Evolutionary conservation across 2,888 invertebrate genomes (phyloP), one percentile per base, ranked within the genome.

Genomic region (Stenodera caucasica): DNA sequence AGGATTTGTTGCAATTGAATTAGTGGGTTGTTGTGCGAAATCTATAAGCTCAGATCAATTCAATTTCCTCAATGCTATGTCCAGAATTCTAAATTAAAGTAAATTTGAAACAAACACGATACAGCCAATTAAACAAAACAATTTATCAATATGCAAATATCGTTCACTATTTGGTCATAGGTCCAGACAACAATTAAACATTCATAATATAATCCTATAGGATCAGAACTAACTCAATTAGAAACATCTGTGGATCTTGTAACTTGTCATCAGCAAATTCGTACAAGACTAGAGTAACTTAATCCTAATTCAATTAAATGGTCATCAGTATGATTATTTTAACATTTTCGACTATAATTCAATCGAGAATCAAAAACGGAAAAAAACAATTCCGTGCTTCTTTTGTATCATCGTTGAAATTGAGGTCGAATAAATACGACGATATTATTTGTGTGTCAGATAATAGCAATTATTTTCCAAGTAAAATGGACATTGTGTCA

Each of bases 201-300:
- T 65, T 65, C 65, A 65, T 65, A 63, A 61, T 65, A 60, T 57
- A 57, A 61, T 52, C 55, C 60, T 54, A 23, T 53, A 53, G 65
- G 61, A 63, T 53, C 57, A 53, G 57, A 54, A 55, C 57, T 65
- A 63, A 65, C 61, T 65, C 61, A 60, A 65, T 65, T 65, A 65
- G 58, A 52, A 60, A 56, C 65, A 65, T 63, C 65, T 65, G 65
- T 40, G 65, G 61, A 59, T 59, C 55, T 54, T 56, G 51, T 53
- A 52, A 65, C 65, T 63, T 63, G 62, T 65, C 65, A 65, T 60
- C 65, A 55, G 35, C 57, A 59, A 58, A 50, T 65, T 56, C 53
- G 51, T 54, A 49, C 49, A 50, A 55, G 53, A 18, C 56, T 7
- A 3, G 12, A 51, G 50, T n/a, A n/a, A 65, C 61, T 63, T 65